Evolutionary conservation across 2,888 invertebrate genomes (phyloP).

Genomic region (Thymelicus sylvestris): DNA sequence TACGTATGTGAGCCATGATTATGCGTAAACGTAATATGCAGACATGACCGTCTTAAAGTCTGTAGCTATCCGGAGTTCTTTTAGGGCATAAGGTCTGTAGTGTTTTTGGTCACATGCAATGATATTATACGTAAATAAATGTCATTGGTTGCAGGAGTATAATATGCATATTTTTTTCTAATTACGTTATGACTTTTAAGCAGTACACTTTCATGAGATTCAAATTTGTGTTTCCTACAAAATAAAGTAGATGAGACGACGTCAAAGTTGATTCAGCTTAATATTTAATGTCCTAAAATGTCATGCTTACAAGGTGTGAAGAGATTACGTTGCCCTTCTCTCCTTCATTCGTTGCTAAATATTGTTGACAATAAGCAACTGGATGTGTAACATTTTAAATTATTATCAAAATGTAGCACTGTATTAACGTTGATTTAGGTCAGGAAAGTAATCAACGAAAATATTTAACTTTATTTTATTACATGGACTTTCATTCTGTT

Average conservation of each 20-base stretch:
- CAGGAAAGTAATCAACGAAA: neutral
- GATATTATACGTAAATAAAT: no score
- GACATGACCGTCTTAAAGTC: no score
- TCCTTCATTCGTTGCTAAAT: neutral
- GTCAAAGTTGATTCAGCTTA: neutral
- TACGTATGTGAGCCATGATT: no score
- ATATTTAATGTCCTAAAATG: conserved; percentile 9
- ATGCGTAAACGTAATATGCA: no score
- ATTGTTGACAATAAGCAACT: conserved; percentile 5
- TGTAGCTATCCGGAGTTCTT: no score
- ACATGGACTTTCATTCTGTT: neutral
- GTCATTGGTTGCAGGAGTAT: no score
- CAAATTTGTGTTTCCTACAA: conserved; percentile 4
- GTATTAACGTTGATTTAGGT: conserved; percentile 2
- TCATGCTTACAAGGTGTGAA: conserved; percentile 7
- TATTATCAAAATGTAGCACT: neutral
- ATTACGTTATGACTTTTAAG: neutral
- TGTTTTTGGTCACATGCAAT: no score
- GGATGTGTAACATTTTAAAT: neutral
- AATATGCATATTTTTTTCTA: neutral
- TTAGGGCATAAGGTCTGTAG: no score
- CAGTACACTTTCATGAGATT: neutral
- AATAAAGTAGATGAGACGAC: neutral
- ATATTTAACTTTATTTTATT: conserved; percentile 1
- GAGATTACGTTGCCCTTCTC: conserved; percentile 1